Evolutionary conservation across 1,140 invertebrate genomes (phyloP), one percentile per base, ranked within the genome.

Genomic region (Pseudachorutes palmiensis): DNA sequence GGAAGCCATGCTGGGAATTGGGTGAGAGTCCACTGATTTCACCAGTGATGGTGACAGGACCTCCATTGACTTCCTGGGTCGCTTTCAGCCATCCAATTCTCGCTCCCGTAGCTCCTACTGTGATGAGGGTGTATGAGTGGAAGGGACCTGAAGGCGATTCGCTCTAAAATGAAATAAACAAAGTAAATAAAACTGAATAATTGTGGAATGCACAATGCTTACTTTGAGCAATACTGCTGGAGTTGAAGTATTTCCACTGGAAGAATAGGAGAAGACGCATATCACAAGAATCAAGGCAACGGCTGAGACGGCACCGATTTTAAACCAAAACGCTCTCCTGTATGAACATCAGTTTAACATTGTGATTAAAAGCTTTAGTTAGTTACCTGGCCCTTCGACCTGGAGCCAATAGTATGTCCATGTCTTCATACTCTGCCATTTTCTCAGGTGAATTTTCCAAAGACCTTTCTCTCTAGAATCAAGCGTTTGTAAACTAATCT

Each of bases 1-100:
- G 68, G 31, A 69, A 69, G 12, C 68, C 68, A 49, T 69, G 68
- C 1, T 59, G 16, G 1, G 49, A 32, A 14, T 14, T 33, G n/a
- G 64, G 62, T 1, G 2, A 41, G 2, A 68, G 63, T 29, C 63
- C 63, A 2, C 2, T 68, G 19, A 68, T 28, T 5, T 3, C 29
- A 33, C 67, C 67, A 2, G 30, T 33, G 22, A 68, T 65, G 3
- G 2, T 58, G 2, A 68, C 67, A 31, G 5, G 5, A 19, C 36
- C 19, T 41, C 36, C 36, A 5, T 41, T n/a, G n/a, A n/a, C 5
- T 19, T 41, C 36, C 36, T 41, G 36, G 5, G 5, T 41, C 36
- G 19, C 5, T 41, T 9, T 19, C 19, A 41, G 19, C 5, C 5
- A 41, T 9, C 36, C 36, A 41, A 41, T 41, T 19, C 19, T 41